phyloP scores from a whole-genome alignment of 2,797 vertebrate genomes.

The Somateria mollissima region DNA sequence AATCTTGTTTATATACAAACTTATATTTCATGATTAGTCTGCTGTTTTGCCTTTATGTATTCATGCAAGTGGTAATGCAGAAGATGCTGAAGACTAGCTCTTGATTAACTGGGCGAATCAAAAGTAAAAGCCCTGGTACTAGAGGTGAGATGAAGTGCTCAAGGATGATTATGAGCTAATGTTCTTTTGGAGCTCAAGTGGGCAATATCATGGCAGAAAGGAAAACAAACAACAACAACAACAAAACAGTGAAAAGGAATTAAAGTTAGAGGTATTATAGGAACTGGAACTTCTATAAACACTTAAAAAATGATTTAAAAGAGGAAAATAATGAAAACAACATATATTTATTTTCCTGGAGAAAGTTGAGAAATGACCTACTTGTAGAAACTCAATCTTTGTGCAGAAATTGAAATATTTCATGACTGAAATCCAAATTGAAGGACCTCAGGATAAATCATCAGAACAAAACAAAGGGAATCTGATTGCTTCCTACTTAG shows the following conservation, averaged over 20 bases:
- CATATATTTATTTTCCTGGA: not conserved
- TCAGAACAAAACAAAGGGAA: not conserved
- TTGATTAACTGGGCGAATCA: not conserved
- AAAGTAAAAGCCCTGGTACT: not conserved
- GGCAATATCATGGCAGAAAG: not conserved
- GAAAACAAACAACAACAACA: not conserved
- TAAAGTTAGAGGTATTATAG: not conserved
- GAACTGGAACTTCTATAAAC: not conserved
- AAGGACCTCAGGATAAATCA: not conserved
- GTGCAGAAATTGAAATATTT: not conserved
- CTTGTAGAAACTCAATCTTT: not conserved
- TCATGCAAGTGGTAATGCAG: not conserved
- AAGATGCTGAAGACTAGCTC: not conserved
- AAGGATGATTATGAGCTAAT: not conserved
- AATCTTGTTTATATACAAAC: not conserved
- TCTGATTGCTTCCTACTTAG: not conserved
- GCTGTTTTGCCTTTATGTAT: not conserved
- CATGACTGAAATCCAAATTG: not conserved
- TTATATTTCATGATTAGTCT: not conserved
- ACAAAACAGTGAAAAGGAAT: not conserved
- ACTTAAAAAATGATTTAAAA: not conserved
- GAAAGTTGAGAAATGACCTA: not conserved
- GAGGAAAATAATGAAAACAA: not conserved
- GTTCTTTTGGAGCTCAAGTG: not conserved
- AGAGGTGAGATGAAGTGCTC: not conserved